phyloP scores from a whole-genome alignment of 2,797 vertebrate genomes.

The Corythornis leucogaster region DNA sequence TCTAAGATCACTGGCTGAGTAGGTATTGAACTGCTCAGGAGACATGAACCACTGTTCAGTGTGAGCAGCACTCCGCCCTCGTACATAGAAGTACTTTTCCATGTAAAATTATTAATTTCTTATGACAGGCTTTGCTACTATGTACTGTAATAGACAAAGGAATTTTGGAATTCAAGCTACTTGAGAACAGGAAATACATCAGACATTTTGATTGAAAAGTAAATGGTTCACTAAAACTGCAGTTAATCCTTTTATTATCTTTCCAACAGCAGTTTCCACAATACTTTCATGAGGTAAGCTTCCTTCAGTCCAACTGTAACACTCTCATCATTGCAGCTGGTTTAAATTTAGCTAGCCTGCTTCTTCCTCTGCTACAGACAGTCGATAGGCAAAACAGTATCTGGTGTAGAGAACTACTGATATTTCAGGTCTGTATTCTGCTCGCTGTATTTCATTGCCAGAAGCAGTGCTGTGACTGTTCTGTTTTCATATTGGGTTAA shows the following conservation, averaged over 20 bases:
- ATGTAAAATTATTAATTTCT: conserved; percentile 84
- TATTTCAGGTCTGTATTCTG: conserved; percentile 74
- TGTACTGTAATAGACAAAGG: conserved; percentile 89
- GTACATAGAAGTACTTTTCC: conserved; percentile 67
- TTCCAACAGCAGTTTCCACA: conserved; percentile 91
- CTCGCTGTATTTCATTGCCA: conserved; percentile 66
- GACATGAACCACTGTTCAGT: background rate
- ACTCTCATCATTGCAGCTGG: conserved; percentile 84
- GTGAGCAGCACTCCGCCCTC: conserved; percentile 20
- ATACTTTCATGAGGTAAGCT: conserved; percentile 86
- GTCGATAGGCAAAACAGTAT: conserved; percentile 47
- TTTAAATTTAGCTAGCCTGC: conserved; percentile 81
- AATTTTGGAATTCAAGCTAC: conserved; percentile 89
- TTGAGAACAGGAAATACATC: conserved; percentile 93
- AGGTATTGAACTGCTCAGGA: conserved; percentile 30
- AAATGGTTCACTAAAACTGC: conserved; percentile 88
- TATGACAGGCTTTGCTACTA: conserved; percentile 81
- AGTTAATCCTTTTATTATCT: conserved; percentile 96
- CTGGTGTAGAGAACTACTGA: conserved; percentile 64
- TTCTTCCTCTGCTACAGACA: conserved; percentile 50
- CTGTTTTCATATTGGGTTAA: conserved; percentile 59
- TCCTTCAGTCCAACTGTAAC: conserved; percentile 86
- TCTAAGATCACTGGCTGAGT: conserved; percentile 31
- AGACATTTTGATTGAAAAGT: conserved; percentile 94
- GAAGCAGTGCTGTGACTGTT: conserved; percentile 18